Base-by-base conservation (phyloP, 1,140 invertebrate genomes). In the Ylistrum balloti region DNA sequence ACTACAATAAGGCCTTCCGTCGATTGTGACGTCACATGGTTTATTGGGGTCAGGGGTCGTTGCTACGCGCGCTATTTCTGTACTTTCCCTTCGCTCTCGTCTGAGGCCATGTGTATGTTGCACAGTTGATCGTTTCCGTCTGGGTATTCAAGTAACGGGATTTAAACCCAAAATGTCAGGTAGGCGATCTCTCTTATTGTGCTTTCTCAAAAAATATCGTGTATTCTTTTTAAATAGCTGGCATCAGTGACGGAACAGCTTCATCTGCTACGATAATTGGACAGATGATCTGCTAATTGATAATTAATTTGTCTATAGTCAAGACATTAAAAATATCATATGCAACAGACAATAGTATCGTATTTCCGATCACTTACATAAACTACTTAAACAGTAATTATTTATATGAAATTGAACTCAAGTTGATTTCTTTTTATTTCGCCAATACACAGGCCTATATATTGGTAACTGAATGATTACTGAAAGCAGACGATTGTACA, bases 281-380 rank as follows among this genome's bases (percentile, higher is more conserved):
- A 74, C 56, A 74, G 56, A n/a, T 74, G 56, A 74, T n/a, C 56
- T n/a, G n/a, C 56, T 74, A 74, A 74, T 74, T 74, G 56, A 74
- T 9, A 74, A n/a, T 5, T 28, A 74, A 74, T 74, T 28, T 74
- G 56, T 28, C 22, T 28, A 9, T 7, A 17, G 56, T 28, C 0
- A 74, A n/a, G 9, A 28, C 15, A 1, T 28, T n/a, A n/a, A 74
- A 5, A 28, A 9, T 74, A 28, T 28, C 13, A 74, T 17, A 13
- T 28, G 56, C 56, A 28, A 1, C 13, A n/a, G 22, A 45, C 13
- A 17, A 74, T n/a, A 74, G 5, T 5, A 74, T 74, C n/a, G 56
- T 74, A n/a, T 74, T 74, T 28, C 56, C 22, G n/a, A 74, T n/a
- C 22, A 28, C 28, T 74, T n/a, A 28, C 3, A 74, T 74, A 74